Evolutionary conservation across 2,797 vertebrate species (phyloP).

Genomic region (Phoebastria nigripes): DNA sequence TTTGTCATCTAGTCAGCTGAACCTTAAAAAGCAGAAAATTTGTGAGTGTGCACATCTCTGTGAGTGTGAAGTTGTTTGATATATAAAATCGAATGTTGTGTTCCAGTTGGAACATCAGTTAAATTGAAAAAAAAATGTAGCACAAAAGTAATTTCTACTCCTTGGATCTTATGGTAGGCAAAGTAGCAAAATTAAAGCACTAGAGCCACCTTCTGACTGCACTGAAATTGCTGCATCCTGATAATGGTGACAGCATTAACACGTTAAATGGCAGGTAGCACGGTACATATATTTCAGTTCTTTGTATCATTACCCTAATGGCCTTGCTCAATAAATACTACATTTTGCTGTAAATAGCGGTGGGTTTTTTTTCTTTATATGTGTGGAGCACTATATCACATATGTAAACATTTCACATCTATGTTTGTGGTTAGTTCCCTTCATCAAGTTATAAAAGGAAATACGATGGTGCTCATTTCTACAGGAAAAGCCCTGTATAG

Average conservation of each 20-base stretch:
- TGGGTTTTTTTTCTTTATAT: background rate
- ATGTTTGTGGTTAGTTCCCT: background rate
- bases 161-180: conserved; percentile 73
- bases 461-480: background rate
- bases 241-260: conserved; percentile 50
- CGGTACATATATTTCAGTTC: background rate
- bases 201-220: conserved; percentile 97
- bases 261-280: conserved; percentile 54
- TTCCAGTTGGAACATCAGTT: conserved; percentile 57
- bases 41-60: background rate
- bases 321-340: conserved; percentile 11
- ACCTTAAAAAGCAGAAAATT: conserved; percentile 30
- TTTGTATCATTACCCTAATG: conserved; percentile 63
- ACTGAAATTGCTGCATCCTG: conserved; percentile 73
- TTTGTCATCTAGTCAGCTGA: background rate
- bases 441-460: background rate
- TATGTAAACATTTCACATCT: conserved; percentile 13
- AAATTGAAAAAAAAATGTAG: conserved; percentile 59
- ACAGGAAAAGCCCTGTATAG: background rate
- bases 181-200: conserved; percentile 87
- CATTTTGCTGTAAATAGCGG: background rate
- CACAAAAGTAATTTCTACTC: conserved; percentile 68
- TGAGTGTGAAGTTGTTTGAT: conserved; percentile 14
- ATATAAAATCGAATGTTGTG: conserved; percentile 60
- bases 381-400: background rate